Evolutionary conservation across 2,113 vertebrate species (phyloP).

Genomic region (Erythrocebus patas): DNA sequence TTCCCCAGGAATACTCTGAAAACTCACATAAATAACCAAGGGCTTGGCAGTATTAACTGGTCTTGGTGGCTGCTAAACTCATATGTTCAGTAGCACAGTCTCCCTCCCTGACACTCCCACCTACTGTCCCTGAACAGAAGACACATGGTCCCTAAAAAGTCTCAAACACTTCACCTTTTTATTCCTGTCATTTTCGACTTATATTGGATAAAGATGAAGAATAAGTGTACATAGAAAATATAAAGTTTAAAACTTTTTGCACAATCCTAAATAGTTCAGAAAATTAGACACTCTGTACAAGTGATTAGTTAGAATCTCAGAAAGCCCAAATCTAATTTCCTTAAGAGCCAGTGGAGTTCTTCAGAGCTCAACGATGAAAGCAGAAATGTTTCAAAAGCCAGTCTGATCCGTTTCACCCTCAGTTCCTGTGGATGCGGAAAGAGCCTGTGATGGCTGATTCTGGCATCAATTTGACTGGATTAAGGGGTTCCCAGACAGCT

Average conservation of each 20-base stretch:
- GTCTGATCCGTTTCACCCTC: neutral
- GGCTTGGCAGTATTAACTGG: neutral
- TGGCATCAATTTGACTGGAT: neutral
- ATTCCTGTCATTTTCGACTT: neutral
- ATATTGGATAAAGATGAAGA: neutral
- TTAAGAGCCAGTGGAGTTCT: neutral
- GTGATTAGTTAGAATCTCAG: neutral
- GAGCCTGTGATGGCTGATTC: neutral
- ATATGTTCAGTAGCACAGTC: too few species aligned
- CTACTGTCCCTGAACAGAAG: neutral
- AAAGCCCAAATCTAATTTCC: neutral
- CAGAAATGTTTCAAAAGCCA: neutral
- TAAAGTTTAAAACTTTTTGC: neutral
- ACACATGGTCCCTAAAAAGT: neutral
- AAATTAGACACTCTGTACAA: neutral
- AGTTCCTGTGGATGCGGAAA: neutral
- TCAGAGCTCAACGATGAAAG: neutral
- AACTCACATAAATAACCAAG: neutral
- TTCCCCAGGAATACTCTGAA: neutral
- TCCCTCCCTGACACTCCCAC: neutral
- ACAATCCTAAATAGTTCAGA: neutral
- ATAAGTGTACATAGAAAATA: too few species aligned
- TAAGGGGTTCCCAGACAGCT: neutral
- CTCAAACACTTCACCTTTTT: neutral
- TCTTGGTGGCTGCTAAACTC: neutral